Evolutionary conservation across 1,140 invertebrate genomes (phyloP), one percentile per base, ranked within the genome.

Genomic region (Drosophila subpulchrella): DNA sequence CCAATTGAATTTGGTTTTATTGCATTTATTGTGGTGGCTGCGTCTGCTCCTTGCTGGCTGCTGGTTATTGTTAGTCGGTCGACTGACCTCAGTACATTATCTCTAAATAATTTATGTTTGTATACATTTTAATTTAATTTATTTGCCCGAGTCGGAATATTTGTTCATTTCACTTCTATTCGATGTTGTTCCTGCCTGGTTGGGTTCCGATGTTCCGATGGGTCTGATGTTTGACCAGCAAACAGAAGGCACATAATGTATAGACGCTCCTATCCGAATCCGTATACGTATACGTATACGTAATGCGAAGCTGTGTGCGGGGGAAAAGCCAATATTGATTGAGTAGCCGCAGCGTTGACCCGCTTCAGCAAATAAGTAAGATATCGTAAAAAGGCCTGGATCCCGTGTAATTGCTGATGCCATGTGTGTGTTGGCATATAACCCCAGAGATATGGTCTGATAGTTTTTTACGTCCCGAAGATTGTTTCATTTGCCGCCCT

Each of bases 81-180:
- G 66, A 71, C 68, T 71, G 68, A 55, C 75, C 74, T 71, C 61
- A 88, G 83, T 86, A 88, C 83, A 86, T 86, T 86, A 86, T 88
- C 83, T 86, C 83, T 86, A 86, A 86, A 86, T 86, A 86, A 86
- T 86, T 86, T 86, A 86, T 86, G 83, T 86, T 88, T 86, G 83
- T 86, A 88, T 86, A 86, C 83, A 88, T 86, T 86, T 86, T 86
- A 86, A 86, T 86, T 86, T 86, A 83, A 86, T 86, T 86, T 86
- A 86, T 86, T 86, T 85, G 82, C 57, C 65, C 82, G 59, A 75
- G 39, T 41, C 65, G 38, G 82, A 72, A 76, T 86, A 85, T 85
- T 81, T 86, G 79, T 79, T 81, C 58, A 48, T 58, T 57, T 63
- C 47, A 82, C 36, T 57, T 71, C 24, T 62, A 68, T 68, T 68